Conservation (phyloP, 2,113 vertebrate genomes). For the Coturnix japonica region DNA sequence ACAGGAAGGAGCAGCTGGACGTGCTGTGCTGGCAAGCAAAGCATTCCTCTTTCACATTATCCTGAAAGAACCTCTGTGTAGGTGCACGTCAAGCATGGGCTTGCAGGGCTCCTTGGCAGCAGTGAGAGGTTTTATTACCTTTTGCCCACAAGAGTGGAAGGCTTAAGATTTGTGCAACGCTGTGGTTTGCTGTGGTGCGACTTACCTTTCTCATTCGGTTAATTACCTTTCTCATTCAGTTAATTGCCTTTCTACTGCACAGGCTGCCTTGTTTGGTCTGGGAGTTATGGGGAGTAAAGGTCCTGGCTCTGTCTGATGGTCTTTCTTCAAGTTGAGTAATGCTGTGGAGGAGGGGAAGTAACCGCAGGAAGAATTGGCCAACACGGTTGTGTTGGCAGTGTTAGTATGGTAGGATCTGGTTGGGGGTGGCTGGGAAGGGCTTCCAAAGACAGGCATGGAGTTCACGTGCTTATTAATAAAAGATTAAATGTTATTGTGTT, state of each 20-base stretch:
- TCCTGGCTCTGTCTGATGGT: accelerated
- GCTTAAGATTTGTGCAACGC: not conserved
- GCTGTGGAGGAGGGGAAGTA: not conserved
- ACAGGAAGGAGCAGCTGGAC: not conserved
- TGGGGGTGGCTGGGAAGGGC: not conserved
- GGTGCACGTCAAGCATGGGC: not conserved
- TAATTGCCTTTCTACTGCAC: not conserved
- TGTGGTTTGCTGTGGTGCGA: not conserved
- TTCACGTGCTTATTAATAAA: slow-evolving; percentile 55
- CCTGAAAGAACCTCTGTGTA: not conserved
- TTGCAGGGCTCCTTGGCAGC: not conserved
- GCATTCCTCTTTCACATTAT: accelerated
- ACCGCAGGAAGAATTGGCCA: not conserved
- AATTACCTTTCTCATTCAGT: not conserved
- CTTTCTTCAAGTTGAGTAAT: not conserved
- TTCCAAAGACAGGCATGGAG: not conserved
- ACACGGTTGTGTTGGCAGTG: accelerated
- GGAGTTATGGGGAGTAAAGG: not conserved
- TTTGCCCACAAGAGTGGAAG: not conserved
- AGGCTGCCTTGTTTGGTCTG: not conserved
- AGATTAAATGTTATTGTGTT: slow-evolving; percentile 61
- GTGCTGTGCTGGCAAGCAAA: not conserved
- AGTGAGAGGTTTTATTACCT: not conserved
- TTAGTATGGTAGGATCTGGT: not conserved
- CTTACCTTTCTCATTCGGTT: not conserved